Conservation (phyloP, 2,888 invertebrate genomes). For the Ormyrus thymus region DNA sequence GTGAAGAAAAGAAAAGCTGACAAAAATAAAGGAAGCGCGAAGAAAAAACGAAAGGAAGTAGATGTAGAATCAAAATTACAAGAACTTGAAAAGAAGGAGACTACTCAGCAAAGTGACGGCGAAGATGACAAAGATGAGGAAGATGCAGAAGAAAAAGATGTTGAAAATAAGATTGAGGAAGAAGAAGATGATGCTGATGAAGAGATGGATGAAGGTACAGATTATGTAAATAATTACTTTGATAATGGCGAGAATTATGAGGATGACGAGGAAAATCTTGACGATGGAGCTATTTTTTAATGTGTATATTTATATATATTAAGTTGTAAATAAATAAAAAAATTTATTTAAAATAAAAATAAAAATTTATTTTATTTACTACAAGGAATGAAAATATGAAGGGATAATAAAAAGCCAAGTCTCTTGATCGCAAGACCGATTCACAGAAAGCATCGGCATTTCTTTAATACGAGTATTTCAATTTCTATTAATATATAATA, state of each 20-base stretch:
- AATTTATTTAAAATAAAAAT: constrained; percentile 5
- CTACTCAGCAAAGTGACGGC: constrained; percentile 67
- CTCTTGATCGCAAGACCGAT: constrained; percentile 54
- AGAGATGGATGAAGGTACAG: constrained; percentile 92
- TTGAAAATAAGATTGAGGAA: constrained; percentile 77
- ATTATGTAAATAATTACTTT: constrained; percentile 91
- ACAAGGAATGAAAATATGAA: not conserved
- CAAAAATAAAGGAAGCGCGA: constrained; percentile 1
- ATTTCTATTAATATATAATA: constrained; percentile 73
- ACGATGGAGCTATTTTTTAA: constrained; percentile 88
- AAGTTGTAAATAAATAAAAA: constrained; percentile 45
- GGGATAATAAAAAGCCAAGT: constrained; percentile 16
- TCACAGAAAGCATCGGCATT: constrained; percentile 71
- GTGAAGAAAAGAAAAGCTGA: constrained; percentile 60
- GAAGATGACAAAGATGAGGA: constrained; percentile 76
- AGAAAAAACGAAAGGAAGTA: constrained; percentile 63
- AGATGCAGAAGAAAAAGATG: constrained; percentile 77
- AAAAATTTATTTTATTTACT: not conserved
- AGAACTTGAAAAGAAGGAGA: constrained; percentile 82
- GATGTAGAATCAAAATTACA: constrained; percentile 76
- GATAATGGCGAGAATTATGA: constrained; percentile 92
- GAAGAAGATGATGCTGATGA: constrained; percentile 84
- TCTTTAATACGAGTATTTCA: constrained; percentile 74
- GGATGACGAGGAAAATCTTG: constrained; percentile 90
- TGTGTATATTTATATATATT: constrained; percentile 27